These are phyloP conservation scores for Ploceus nigricollis DNA, from an alignment of 2,113 vertebrate species.

Conservation along the genomic window DNA sequence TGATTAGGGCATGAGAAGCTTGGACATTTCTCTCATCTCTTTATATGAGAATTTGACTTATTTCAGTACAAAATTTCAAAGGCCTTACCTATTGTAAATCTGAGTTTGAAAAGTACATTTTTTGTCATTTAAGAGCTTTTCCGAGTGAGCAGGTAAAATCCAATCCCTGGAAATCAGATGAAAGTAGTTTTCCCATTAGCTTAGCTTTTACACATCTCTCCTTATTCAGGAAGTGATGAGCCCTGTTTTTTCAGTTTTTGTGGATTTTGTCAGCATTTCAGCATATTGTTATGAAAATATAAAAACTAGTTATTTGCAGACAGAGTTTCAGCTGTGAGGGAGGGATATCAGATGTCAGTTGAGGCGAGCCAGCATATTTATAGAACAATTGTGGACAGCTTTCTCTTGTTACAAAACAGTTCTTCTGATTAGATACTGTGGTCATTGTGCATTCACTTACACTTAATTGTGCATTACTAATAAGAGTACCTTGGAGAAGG, in stretches of 20 bases:
- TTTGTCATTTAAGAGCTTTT: neutral
- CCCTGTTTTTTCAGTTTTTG: neutral
- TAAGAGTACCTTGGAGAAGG: neutral
- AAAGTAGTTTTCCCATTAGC: neutral
- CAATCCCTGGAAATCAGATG: neutral
- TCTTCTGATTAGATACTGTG: neutral
- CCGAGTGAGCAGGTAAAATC: neutral
- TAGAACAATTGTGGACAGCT: neutral
- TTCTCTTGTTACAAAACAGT: slow-evolving; percentile 8
- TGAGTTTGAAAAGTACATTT: neutral
- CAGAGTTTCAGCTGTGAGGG: neutral
- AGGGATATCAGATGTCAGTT: neutral
- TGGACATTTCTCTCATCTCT: neutral
- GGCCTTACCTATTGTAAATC: neutral
- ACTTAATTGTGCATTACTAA: neutral
- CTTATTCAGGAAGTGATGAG: neutral
- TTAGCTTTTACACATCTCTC: neutral
- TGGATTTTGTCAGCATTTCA: neutral
- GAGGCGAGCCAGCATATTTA: neutral
- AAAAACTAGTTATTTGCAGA: neutral
- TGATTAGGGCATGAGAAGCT: neutral
- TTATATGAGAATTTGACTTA: neutral
- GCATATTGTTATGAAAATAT: neutral
- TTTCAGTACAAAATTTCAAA: neutral
- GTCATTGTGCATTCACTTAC: neutral